Conservation (phyloP, 2,888 invertebrate species). For the Ochropleura leucogaster region DNA sequence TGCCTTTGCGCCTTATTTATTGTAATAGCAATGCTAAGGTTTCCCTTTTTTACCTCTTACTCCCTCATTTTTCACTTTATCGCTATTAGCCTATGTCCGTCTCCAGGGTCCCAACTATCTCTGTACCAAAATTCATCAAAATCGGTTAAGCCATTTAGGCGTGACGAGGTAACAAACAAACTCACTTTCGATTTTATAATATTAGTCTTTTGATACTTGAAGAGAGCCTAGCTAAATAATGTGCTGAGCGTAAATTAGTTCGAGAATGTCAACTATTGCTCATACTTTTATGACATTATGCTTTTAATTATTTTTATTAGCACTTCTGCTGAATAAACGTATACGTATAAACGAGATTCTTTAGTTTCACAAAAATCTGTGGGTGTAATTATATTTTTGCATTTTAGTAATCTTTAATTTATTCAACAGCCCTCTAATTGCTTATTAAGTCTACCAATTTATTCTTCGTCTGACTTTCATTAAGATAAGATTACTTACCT, state of each 20-base stretch:
- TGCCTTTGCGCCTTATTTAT: too few species aligned
- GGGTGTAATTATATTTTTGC: background rate
- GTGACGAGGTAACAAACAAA: too few species aligned
- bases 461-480: constrained; percentile 28
- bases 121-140: too few species aligned
- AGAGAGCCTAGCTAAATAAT: background rate
- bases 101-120: too few species aligned
- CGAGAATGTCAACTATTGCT: background rate
- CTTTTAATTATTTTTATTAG: background rate
- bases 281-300: background rate
- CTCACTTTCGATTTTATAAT: too few species aligned
- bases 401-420: background rate
- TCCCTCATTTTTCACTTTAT: too few species aligned
- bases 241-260: background rate
- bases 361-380: background rate
- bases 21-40: too few species aligned
- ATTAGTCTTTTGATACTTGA: background rate
- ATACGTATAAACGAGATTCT: background rate
- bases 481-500: constrained; percentile 36
- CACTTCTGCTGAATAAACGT: background rate
- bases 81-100: too few species aligned
- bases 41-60: too few species aligned
- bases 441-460: constrained; percentile 15
- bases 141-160: too few species aligned
- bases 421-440: background rate